Evolutionary conservation across 2,113 vertebrate genomes (phyloP).

Genomic region (Furnarius figulus): DNA sequence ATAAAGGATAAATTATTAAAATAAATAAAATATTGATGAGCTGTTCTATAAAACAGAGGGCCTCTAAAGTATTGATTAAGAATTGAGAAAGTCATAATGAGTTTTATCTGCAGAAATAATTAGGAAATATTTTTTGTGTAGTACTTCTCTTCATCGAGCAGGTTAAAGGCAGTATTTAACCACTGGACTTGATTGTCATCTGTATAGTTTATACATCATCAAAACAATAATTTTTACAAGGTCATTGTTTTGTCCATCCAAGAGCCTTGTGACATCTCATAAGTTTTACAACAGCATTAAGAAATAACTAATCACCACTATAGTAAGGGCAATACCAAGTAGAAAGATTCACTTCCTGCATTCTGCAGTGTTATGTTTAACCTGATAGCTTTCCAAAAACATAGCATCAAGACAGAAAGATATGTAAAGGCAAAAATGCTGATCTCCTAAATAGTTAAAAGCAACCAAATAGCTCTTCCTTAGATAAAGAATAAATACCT

Average conservation of each 20-base stretch:
- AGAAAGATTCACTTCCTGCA: neutral
- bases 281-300: neutral
- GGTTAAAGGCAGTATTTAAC: neutral
- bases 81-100: slow-evolving; percentile 72
- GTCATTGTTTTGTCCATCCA: neutral
- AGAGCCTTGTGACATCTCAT: neutral
- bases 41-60: slow-evolving; percentile 73
- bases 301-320: neutral
- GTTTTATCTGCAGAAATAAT: slow-evolving; percentile 63
- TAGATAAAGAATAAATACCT: neutral
- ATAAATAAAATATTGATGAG: slow-evolving; percentile 77
- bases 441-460: neutral
- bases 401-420: neutral
- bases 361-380: neutral
- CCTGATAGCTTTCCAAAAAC: neutral
- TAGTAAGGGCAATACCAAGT: neutral
- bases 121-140: slow-evolving; percentile 21
- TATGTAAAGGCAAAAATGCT: neutral
- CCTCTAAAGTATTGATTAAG: slow-evolving; percentile 76
- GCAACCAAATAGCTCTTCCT: neutral
- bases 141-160: neutral
- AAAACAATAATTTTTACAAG: neutral
- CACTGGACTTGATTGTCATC: neutral
- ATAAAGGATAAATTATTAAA: slow-evolving; percentile 79
- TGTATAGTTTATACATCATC: neutral